Base-by-base conservation (phyloP, 1,140 invertebrate genomes). In the Drosophila rufa region DNA sequence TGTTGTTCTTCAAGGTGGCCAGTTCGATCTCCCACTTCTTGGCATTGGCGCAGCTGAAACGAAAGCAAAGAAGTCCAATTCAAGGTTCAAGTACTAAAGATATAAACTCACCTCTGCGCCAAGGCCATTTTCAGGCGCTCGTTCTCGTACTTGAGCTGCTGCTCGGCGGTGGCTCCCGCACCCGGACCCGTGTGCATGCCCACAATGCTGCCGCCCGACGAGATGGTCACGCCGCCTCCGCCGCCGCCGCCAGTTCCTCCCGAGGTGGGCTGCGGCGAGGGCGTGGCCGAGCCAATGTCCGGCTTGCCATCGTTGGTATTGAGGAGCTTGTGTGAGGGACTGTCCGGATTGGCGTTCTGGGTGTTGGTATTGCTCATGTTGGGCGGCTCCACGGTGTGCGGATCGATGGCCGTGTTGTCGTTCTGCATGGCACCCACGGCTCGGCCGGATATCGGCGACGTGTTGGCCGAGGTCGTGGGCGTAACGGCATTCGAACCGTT, bases 11-110 rank as follows among this genome's bases (percentile, higher is more conserved):
- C 75, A 99, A 94, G 8, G 98, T 99, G 66, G 97, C 96, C 75
- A 99, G 94, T 94, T 99, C 98, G 53, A 99, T 96, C 95, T 99
- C 98, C 98, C 98, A 99, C 93, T 99, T 99, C 94, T 99, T 99
- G 3, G 98, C 98, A 94, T 99, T 99, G 27, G 97, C 97, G 58
- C 98, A 99, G 94, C 98, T 99, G 92, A 57, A 94, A 94, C 22
- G 74, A 47, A 47, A n/a, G 2, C 5, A 33, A 11, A 9, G 27
- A 22, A 22, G 14, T 38, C 12, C 14, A 12, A 19, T 17, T 25
- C 36, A 25, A n/a, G 46, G 25, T 17, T 14, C 19, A 33, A 45
- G 1, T 6, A 22, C 2, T 11, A 15, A 1, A 0, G 3, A 36
- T 30, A 2, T 19, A n/a, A 11, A 4, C 83, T 92, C 93, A 98